A percentile compares a stretch with the other conserved stretches of the same genome.
Conservation (phyloP, 2,888 invertebrate species). For the Zonitis immaculata region DNA sequence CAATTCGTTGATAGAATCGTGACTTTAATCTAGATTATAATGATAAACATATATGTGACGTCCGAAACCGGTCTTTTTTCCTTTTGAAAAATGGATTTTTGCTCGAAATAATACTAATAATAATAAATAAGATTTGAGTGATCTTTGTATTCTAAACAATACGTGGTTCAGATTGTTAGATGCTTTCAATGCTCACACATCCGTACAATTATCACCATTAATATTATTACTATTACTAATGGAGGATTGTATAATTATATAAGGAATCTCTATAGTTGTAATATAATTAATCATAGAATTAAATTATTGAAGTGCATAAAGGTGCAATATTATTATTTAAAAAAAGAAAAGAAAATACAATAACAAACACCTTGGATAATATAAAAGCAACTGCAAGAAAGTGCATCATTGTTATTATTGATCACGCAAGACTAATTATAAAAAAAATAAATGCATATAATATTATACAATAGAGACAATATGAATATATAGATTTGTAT, state of each 20-base stretch:
- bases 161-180: neutral
- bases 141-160: neutral
- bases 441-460: slow-evolving; percentile 1
- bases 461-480: slow-evolving; percentile 3
- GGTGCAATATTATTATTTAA: neutral
- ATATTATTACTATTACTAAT: neutral
- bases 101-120: neutral
- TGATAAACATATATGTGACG: too few species aligned
- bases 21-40: too few species aligned
- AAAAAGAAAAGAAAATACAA: too few species aligned
- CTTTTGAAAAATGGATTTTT: too few species aligned
- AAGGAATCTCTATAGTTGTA: neutral
- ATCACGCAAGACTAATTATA: slow-evolving; percentile 6
- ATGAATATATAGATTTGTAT: neutral
- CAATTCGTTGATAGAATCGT: too few species aligned
- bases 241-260: neutral
- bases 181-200: neutral
- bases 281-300: neutral
- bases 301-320: neutral
- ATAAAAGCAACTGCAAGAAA: neutral
- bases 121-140: neutral
- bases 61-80: too few species aligned
- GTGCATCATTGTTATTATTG: slow-evolving; percentile 3
- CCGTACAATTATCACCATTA: neutral
- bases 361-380: neutral